Evolutionary conservation across 2,797 vertebrate species (phyloP), one percentile per base, ranked within the genome.

Genomic region (Malurus leucopterus): DNA sequence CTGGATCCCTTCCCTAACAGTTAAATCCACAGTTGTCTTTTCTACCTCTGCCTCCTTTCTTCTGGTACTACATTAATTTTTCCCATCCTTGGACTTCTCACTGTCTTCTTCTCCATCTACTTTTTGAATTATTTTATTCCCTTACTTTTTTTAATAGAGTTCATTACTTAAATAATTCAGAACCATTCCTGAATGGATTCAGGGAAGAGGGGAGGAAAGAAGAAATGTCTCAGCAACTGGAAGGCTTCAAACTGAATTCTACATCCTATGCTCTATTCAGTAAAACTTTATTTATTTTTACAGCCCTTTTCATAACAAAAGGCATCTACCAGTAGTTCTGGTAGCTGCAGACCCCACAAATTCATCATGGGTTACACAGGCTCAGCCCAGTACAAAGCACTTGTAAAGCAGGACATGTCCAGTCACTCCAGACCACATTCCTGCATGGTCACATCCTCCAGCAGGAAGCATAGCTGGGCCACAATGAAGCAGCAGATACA

Each of bases 371-470:
- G 18, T 20, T 54, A 4, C 1, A 1, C 2, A 7, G 40, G 22
- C 17, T 86, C 10, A 36, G 36, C 24, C 43, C 1, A 17, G 20
- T 14, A 40, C 59, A 43, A 81, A 84, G 19, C 21, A 51, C 6
- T 58, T 71, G 19, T 11, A 11, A 21, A 54, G 53, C 2, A 4
- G 27, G 53, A 50, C 11, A 54, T 24, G 24, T 47, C 19, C 40
- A n/a, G 49, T 30, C 38, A 7, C 29, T 32, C 15, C 51, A 57
- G 34, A 23, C 22, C 34, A 29, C 0, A 0, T 4, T 32, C 19
- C 38, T 83, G 36, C 14, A 2, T 21, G 26, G n/a, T 34, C 64
- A 72, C 34, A 53, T 14, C 4, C 5, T 19, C 11, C 43, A 64
- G 43, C 27, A 77, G n/a, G 7, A 21, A 81, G 38, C 41, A 58